These are phyloP conservation scores for Sciurus vulgaris DNA, from an alignment of 2,797 vertebrate genomes.

Conservation along the genomic window DNA sequence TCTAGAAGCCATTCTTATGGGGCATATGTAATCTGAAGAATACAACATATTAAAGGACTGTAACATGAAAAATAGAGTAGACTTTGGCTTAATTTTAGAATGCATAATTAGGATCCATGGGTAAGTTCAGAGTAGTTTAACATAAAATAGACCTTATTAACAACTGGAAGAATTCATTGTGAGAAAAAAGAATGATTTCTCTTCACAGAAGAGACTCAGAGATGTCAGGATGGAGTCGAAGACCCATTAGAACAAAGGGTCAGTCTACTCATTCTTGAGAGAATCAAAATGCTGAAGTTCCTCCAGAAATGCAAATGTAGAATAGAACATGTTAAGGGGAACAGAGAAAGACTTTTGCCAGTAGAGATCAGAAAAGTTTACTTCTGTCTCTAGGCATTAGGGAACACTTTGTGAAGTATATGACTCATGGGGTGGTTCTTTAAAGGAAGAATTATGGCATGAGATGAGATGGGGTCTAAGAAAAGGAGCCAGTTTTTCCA, in stretches of 20 bases:
- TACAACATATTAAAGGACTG: slow-evolving; percentile 43
- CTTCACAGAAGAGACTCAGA: not conserved
- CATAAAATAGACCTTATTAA: slow-evolving; percentile 42
- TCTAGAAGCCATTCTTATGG: slow-evolving; percentile 16
- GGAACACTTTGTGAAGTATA: not conserved
- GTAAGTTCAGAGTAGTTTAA: slow-evolving; percentile 31
- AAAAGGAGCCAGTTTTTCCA: not conserved
- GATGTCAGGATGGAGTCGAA: slow-evolving; percentile 45
- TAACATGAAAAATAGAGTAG: not conserved
- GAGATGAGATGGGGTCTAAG: not conserved
- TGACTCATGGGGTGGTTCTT: not conserved
- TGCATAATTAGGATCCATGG: not conserved
- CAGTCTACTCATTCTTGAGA: not conserved
- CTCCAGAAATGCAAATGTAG: slow-evolving; percentile 16
- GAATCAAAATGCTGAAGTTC: slow-evolving; percentile 25
- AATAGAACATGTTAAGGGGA: not conserved
- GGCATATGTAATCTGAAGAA: slow-evolving; percentile 1
- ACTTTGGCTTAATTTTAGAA: slow-evolving; percentile 9
- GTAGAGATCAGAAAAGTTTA: slow-evolving; percentile 16
- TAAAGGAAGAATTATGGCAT: not conserved
- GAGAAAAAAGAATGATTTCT: slow-evolving; percentile 32
- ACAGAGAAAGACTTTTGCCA: not conserved
- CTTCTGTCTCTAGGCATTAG: not conserved
- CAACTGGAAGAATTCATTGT: slow-evolving; percentile 20
- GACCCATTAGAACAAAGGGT: not conserved